Base-by-base conservation (phyloP, 2,888 invertebrate genomes). In the Branchellion lobata region DNA sequence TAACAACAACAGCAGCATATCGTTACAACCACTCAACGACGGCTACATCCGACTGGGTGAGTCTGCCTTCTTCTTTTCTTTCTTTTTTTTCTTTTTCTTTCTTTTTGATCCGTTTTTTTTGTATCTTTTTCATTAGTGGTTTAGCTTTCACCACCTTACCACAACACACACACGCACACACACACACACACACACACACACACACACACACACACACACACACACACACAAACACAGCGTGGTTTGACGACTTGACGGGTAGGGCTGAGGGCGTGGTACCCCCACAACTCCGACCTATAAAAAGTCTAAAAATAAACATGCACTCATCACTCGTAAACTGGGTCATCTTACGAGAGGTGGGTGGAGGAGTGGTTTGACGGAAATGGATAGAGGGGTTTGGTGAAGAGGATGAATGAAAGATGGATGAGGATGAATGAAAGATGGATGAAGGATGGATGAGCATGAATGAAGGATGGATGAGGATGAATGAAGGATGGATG, bases 291-390 rank as follows among this genome's bases (percentile, higher is more conserved):
- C 93, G 93, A 65, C 91, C 91, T 81, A 89, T 96, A 57, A 88
- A 90, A 76, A 90, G 91, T 73, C 88, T 96, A 82, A 90, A 95
- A 73, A 89, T 96, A n/a, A 91, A 91, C 81, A 92, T 95, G 27
- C 92, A 92, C 83, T 91, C 91, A 81, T 92, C 93, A 85, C 94
- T 93, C 87, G 92, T 92, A 82, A 93, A 93, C 87, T 96, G 95
- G 96, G 93, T 93, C 8, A 92, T 96, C 83, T 89, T 96, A 69
- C 95, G 94, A 85, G 96, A 96, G 91, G 94, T 94, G 87, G 90
- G 89, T 24, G 21, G 61, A 5, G 8, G 47, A 14, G 8, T 8
- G 47, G 47, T 47, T 8, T 47, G 47, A 47, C 8, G 18, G 47
- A 47, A 47, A 18, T 8, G 18, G 18, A 47, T 47, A 18, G 47